Conservation (phyloP, 2,888 invertebrate genomes). For the Drosophila sordidapex region DNA sequence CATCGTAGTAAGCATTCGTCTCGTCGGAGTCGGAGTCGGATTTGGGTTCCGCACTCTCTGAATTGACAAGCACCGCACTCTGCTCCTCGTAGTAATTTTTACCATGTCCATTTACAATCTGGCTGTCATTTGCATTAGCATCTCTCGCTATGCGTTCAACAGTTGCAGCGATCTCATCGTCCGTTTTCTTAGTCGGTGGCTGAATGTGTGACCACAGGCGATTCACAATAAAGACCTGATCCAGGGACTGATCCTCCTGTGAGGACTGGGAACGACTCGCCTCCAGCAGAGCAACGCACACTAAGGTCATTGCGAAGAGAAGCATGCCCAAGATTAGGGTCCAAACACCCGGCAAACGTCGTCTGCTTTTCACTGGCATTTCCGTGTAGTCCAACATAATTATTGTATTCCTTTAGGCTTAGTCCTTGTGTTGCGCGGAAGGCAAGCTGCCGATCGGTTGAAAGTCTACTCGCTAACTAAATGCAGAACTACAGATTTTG, state of each 20-base stretch:
- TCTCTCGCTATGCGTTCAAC: slow-evolving; percentile 65
- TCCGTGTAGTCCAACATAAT: slow-evolving; percentile 60
- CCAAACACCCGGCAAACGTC: slow-evolving; percentile 52
- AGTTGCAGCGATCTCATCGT: slow-evolving; percentile 42
- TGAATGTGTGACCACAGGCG: slow-evolving; percentile 62
- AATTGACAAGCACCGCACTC: slow-evolving; percentile 64
- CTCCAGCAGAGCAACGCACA: slow-evolving; percentile 53
- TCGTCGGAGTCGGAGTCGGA: slow-evolving; percentile 57
- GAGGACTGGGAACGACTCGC: slow-evolving; percentile 27
- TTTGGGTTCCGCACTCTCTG: slow-evolving; percentile 47
- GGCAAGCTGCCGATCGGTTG: slow-evolving; percentile 52
- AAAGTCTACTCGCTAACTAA: slow-evolving; percentile 56
- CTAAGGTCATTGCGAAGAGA: slow-evolving; percentile 56
- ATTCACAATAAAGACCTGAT: slow-evolving; percentile 48
- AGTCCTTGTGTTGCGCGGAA: slow-evolving; percentile 26
- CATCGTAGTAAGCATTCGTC: slow-evolving; percentile 54
- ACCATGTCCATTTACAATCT: slow-evolving; percentile 10
- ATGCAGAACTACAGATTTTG: slow-evolving; percentile 23
- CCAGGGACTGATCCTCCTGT: not conserved
- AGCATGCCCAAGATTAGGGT: slow-evolving; percentile 47
- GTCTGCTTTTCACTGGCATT: slow-evolving; percentile 55
- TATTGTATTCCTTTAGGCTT: slow-evolving; percentile 7
- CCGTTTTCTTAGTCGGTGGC: slow-evolving; percentile 30
- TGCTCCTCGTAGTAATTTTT: slow-evolving; percentile 69
- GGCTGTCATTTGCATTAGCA: slow-evolving; percentile 35